Evolutionary conservation across 2,113 vertebrate species (phyloP), one percentile per base, ranked within the genome.

Genomic region (Falco punctatus): DNA sequence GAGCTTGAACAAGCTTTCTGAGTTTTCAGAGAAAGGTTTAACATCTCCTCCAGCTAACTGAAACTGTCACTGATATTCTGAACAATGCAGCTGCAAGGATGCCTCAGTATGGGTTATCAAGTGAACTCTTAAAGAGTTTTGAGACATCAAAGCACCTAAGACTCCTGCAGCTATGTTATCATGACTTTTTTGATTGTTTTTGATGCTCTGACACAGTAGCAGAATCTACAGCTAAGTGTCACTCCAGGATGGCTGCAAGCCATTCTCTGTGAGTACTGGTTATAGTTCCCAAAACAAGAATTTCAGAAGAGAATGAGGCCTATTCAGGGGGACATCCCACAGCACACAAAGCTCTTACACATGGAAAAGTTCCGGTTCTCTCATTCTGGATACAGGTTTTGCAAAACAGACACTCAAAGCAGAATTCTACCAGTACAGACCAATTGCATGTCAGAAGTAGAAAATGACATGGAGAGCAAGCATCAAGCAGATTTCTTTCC

Each of bases 381-480:
- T 85, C 82, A 26, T 55, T 64, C 64, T 57, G 38, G 6, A 66
- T 96, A 83, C 59, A 83, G 88, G 90, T 92, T 95, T 88, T 83
- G 87, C 92, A 88, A 92, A 87, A 77, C 18, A 69, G 57, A 77
- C 9, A 42, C 54, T 69, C 57, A 85, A 72, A 86, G 66, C 15
- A 77, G 27, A 94, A 92, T 78, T 92, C 67, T 38, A 93, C 40
- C 81, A 62, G 27, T 10, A 85, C 54, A 86, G 38, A 55, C 30
- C 52, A 73, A 64, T 27, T 66, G 44, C 59, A 64, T 24, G 46
- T 21, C 51, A 74, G 72, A 66, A 86, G 33, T 11, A 59, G 51
- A 51, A 88, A 95, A 74, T 7, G 0, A 79, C 70, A 70, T 0
- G 13, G 30, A 67, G 7, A 93, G 14, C 18, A 81, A 67, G 22